Conservation (phyloP, 1,140 invertebrate species). For the Bathynomus jamesi region DNA sequence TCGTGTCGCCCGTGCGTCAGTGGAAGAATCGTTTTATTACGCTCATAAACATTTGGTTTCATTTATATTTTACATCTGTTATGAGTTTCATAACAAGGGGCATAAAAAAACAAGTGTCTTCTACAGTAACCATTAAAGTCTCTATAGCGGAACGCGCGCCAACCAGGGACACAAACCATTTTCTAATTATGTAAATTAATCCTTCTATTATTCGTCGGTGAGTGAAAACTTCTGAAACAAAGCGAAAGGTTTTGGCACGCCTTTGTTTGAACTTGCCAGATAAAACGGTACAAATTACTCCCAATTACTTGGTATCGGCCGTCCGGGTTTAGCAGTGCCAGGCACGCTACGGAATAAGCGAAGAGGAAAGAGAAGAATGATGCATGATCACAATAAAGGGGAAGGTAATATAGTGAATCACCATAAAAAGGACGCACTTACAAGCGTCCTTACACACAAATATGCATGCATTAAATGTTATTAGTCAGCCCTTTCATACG, state of each 20-base stretch:
- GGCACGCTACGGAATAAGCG: not conserved
- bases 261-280: not conserved
- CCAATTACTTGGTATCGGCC: not conserved
- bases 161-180: no score
- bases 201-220: not conserved
- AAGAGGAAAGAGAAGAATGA: no score
- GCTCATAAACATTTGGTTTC: conserved; percentile 11
- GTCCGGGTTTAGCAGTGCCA: not conserved
- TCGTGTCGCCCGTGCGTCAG: conserved; percentile 20
- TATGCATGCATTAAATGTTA: no score
- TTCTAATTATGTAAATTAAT: not conserved
- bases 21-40: conserved; percentile 9
- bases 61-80: not conserved
- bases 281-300: not conserved
- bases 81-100: not conserved
- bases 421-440: no score
- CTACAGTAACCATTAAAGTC: not conserved
- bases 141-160: no score
- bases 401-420: not conserved
- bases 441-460: no score
- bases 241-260: not conserved
- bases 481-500: no score
- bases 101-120: not conserved
- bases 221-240: not conserved
- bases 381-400: not conserved